Evolutionary conservation across 2,113 vertebrate species (phyloP).

Genomic region (Cygnus buccinator): DNA sequence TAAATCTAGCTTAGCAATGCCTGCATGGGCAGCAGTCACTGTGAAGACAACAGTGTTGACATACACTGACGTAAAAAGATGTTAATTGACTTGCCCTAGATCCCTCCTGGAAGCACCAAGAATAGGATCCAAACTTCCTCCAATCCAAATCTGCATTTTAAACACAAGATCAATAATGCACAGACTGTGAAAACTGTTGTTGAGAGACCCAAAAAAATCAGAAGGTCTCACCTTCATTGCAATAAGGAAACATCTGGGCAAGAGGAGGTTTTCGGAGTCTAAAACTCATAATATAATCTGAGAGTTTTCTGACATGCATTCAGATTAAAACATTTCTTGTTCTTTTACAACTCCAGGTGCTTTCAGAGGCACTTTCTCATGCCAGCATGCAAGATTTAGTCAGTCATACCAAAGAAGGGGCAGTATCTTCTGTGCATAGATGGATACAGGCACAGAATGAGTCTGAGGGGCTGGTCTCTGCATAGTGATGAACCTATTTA

Average conservation of each 20-base stretch:
- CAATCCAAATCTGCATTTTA: conserved; percentile 15
- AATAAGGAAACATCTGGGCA: neutral
- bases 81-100: conserved; percentile 51
- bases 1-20: conserved; percentile 5
- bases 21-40: neutral
- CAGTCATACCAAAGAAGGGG: neutral
- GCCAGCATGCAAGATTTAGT: fast-evolving
- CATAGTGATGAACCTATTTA: neutral
- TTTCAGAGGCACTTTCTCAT: neutral
- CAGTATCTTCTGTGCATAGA: neutral
- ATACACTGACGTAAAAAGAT: neutral
- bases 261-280: neutral
- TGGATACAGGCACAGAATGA: neutral
- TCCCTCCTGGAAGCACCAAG: conserved; percentile 25
- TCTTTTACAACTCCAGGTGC: neutral
- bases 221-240: neutral
- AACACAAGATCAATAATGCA: neutral
- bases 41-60: conserved; percentile 35
- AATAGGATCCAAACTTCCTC: conserved; percentile 34
- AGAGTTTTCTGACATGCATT: neutral
- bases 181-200: neutral
- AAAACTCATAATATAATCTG: neutral
- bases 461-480: neutral
- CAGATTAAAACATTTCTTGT: neutral
- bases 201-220: neutral